Base-by-base conservation (phyloP, 2,797 vertebrate genomes). In the Typhlichthys subterraneus region DNA sequence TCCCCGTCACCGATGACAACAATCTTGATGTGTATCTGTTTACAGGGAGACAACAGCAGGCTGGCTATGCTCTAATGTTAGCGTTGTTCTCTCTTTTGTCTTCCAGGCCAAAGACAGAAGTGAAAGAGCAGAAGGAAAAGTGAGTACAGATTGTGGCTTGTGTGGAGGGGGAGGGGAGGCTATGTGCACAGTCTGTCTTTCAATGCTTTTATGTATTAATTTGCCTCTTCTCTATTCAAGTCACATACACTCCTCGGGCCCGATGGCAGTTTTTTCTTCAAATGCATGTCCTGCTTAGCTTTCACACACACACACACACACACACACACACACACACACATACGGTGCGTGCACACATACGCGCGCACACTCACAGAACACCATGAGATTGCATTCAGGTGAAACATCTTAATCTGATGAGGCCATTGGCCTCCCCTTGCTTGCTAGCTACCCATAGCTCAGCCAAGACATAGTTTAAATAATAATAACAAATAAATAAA, bases 61-160 rank as follows among this genome's bases (percentile, higher is more conserved):
- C 74, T 69, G 17, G 59, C 74, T 69, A 51, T 84, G 72, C 81
- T 69, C 70, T 90, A 76, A 90, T 64, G 69, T 67, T 48, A 29
- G 2, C 46, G 4, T 65, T 85, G 53, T 88, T 70, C 90, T 65
- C 91, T 72, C 87, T 82, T 60, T 63, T 76, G 45, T 84, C 58
- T 87, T 88, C 66, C 91, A 99, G 97, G 94, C 90, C 90, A 95
- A 99, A 95, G 95, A 95, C 93, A 94, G 96, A 96, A 82, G 85
- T 88, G 72, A 94, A 80, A 93, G 92, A 92, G 85, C 94, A 88
- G 90, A 95, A 82, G 95, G 96, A 98, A 95, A 97, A 96, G 97
- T 99, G 96, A 99, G 97, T 99, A 80, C 57, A 70, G 59, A 59
- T 75, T 85, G 57, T 86, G 62, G 5, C 64, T 33, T 54, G 29